A percentile compares a stretch with the other conserved stretches of the same genome.
phyloP scores from a whole-genome alignment of 2,113 vertebrate genomes.

The Zosterops hypoxanthus region DNA sequence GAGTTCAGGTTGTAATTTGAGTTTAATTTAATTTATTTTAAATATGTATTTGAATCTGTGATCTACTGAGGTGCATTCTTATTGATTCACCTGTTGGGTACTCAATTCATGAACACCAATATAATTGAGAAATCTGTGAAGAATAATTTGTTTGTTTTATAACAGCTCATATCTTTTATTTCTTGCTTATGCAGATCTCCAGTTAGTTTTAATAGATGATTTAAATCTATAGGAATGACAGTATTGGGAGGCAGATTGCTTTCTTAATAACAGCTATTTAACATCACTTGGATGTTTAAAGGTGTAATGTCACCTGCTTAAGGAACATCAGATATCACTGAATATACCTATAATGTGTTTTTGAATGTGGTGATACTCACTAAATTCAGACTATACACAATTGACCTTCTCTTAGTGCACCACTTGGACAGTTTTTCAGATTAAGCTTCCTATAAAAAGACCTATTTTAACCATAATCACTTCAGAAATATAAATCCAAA shows the following conservation, averaged over 20 bases:
- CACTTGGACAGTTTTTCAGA: not conserved
- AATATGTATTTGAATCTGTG: not conserved
- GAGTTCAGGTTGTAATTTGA: not conserved
- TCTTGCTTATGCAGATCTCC: not conserved
- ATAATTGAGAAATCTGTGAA: not conserved
- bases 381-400: not conserved
- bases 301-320: not conserved
- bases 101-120: not conserved
- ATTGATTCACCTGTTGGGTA: not conserved
- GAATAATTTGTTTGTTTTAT: not conserved
- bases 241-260: not conserved
- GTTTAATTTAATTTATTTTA: not conserved
- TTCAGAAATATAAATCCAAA: not conserved
- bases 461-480: not conserved
- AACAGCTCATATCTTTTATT: not conserved
- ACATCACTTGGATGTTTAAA: not conserved
- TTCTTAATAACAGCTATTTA: conserved; percentile 14
- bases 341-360: not conserved
- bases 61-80: not conserved
- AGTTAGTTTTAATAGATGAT: not conserved
- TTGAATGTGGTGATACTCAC: not conserved
- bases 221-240: not conserved
- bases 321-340: not conserved
- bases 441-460: not conserved
- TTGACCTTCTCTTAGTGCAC: not conserved